Conservation (phyloP, 2,113 vertebrate species). For the Eurystomus gularis region DNA sequence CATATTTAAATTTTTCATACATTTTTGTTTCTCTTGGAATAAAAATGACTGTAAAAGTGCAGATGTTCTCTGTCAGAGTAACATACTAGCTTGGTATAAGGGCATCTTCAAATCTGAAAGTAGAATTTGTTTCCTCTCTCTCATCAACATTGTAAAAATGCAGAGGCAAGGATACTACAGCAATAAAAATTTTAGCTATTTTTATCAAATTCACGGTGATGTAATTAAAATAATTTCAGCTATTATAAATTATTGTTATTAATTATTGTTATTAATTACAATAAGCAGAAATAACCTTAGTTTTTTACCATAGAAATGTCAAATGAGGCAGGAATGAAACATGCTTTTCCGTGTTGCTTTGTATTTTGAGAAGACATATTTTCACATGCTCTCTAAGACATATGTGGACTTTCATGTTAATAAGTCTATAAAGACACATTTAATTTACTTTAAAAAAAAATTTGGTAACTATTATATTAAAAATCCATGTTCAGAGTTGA, state of each 20-base stretch:
- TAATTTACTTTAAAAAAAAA: background rate
- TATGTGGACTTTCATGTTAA: background rate
- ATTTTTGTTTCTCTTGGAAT: background rate
- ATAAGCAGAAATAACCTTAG: background rate
- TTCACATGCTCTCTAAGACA: background rate
- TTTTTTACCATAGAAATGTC: background rate
- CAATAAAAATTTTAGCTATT: background rate
- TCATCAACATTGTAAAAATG: background rate
- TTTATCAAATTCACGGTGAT: background rate
- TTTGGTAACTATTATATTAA: background rate
- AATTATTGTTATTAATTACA: background rate
- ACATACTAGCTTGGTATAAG: background rate
- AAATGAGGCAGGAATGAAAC: background rate
- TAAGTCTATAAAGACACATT: background rate
- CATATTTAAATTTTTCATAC: background rate
- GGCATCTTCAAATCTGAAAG: background rate
- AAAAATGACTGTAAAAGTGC: background rate
- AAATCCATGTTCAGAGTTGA: background rate
- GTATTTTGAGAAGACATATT: background rate
- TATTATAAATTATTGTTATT: background rate
- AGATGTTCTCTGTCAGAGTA: background rate
- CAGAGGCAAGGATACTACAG: fast-evolving
- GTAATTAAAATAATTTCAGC: background rate
- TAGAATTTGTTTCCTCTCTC: background rate
- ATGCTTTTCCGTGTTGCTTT: background rate